Conservation (phyloP, 2,888 invertebrate genomes). For the Mesochorus sp. region DNA sequence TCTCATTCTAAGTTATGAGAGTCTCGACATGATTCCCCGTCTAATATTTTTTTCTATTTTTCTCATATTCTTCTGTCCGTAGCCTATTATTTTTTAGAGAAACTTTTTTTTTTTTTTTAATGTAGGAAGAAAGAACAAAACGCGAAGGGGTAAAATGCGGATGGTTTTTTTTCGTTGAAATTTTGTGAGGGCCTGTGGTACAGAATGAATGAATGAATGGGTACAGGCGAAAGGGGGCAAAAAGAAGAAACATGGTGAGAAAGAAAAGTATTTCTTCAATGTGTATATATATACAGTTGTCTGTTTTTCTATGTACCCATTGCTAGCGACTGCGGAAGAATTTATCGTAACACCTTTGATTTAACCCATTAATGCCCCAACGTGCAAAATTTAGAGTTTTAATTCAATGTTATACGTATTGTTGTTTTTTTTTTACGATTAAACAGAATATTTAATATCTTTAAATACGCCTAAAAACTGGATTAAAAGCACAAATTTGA, state of each 20-base stretch:
- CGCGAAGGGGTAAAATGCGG: background rate
- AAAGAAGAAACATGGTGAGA: background rate
- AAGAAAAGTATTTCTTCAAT: background rate
- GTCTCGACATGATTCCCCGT: slow-evolving; percentile 36
- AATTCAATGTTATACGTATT: no score
- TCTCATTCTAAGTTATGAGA: slow-evolving; percentile 5
- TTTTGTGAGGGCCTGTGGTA: background rate
- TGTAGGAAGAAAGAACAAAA: background rate
- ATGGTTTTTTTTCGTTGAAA: slow-evolving; percentile 2
- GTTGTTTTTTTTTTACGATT: no score
- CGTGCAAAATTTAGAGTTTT: no score
- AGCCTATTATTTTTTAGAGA: slow-evolving; percentile 34
- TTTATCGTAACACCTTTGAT: no score
- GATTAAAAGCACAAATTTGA: no score
- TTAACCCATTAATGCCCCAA: no score
- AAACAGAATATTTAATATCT: no score
- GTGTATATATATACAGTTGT: background rate
- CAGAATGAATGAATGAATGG: background rate
- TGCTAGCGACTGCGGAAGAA: no score
- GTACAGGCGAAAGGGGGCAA: background rate
- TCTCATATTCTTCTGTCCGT: background rate
- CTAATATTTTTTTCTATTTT: slow-evolving; percentile 50
- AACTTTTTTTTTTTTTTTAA: background rate
- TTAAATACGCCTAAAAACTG: no score
- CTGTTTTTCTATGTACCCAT: no score